Percentiles rank a stretch among this genome's conserved stretches.
Conservation (phyloP, 2,888 invertebrate genomes). For the Blomia tropicalis region DNA sequence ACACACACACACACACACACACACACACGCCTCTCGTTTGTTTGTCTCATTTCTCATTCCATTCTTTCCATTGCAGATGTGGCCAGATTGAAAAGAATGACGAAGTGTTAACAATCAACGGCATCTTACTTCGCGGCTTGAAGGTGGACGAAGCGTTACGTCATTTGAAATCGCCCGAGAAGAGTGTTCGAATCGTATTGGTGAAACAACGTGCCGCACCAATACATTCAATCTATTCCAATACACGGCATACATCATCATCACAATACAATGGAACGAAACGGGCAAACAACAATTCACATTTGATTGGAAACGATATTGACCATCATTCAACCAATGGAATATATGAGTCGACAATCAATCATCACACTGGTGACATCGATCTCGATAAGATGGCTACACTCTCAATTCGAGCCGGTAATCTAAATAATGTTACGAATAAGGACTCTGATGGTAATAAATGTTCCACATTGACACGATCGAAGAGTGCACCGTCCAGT, state of each 20-base stretch:
- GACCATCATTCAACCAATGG: not conserved
- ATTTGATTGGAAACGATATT: not conserved
- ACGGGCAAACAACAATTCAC: not conserved
- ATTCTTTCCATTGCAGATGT: not conserved
- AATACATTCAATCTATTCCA: not conserved
- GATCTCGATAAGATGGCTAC: slow-evolving; percentile 15
- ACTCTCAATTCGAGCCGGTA: not conserved
- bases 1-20: not conserved
- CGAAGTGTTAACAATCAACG: slow-evolving; percentile 76
- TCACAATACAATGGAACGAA: not conserved
- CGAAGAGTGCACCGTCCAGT: not conserved
- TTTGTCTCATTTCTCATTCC: not conserved
- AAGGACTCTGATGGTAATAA: not conserved
- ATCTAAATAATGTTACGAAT: no score
- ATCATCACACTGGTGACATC: not conserved
- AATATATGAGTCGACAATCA: not conserved
- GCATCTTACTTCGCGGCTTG: slow-evolving; percentile 59
- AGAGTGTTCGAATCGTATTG: slow-evolving; percentile 28
- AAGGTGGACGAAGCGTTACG: slow-evolving; percentile 28
- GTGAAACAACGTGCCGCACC: slow-evolving; percentile 20
- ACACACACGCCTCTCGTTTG: not conserved
- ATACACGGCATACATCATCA: not conserved
- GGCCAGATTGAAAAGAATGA: slow-evolving; percentile 47
- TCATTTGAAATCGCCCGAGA: slow-evolving; percentile 28
- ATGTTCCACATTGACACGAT: slow-evolving; percentile 2